Evolutionary conservation across 2,888 invertebrate species (phyloP).

Genomic region (Lasius fuliginosus): DNA sequence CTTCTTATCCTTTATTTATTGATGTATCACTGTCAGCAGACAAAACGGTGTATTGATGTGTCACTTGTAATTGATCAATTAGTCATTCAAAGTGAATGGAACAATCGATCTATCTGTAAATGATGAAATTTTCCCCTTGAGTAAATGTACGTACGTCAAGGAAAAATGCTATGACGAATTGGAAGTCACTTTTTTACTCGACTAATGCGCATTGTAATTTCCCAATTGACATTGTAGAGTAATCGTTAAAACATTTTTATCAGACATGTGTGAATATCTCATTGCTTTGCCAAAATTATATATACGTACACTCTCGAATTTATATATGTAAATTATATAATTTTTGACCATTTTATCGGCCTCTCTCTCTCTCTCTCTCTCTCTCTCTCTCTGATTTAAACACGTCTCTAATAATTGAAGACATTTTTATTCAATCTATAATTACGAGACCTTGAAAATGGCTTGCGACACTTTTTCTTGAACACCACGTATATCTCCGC

Average conservation of each 20-base stretch:
- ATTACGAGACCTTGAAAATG: neutral
- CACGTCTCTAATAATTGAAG: neutral
- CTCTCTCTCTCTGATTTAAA: neutral
- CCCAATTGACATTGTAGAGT: neutral
- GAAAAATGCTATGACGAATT: neutral
- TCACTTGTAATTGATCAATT: neutral
- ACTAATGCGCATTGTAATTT: neutral
- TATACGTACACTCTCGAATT: too few species aligned
- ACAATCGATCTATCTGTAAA: constrained; percentile 5
- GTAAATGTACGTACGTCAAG: neutral
- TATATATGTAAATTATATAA: neutral
- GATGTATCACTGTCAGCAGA: neutral
- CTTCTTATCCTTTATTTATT: neutral
- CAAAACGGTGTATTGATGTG: constrained; percentile 5
- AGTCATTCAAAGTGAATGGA: neutral
- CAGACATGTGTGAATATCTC: neutral
- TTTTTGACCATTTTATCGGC: neutral
- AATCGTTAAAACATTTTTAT: neutral
- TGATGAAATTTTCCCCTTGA: constrained; percentile 23
- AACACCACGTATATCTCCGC: constrained; percentile 37
- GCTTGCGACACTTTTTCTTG: neutral
- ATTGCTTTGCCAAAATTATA: neutral
- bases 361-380: neutral
- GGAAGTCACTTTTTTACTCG: neutral
- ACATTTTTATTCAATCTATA: neutral